Evolutionary conservation across 2,113 vertebrate species (phyloP).

Genomic region (Lycocorax pyrrhopterus): DNA sequence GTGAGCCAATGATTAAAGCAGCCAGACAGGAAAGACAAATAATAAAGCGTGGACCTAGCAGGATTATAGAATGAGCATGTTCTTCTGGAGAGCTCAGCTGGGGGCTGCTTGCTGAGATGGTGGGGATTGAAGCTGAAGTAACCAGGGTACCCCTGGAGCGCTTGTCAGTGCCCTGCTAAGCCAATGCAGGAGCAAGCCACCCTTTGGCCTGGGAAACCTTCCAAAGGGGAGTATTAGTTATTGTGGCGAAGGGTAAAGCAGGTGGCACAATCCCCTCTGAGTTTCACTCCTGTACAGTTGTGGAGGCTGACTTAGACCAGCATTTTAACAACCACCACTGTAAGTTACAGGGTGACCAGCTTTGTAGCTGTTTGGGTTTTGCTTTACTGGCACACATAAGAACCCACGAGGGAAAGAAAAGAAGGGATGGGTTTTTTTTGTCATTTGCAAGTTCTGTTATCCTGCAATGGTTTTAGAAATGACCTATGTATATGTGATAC

Average conservation of each 20-base stretch:
- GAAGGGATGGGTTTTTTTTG: fast-evolving
- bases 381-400: background rate
- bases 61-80: background rate
- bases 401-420: background rate
- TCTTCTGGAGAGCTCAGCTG: background rate
- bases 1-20: background rate
- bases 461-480: background rate
- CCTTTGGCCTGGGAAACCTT: background rate
- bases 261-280: fast-evolving
- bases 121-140: background rate
- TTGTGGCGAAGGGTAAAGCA: background rate
- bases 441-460: background rate
- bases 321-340: background rate
- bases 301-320: background rate
- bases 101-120: background rate
- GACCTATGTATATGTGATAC: background rate
- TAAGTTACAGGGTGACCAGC: background rate
- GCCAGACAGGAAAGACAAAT: background rate
- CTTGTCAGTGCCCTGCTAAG: background rate
- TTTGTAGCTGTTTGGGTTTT: background rate
- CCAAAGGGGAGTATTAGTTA: background rate
- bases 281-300: fast-evolving
- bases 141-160: background rate
- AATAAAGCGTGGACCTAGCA: background rate
- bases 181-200: background rate